These are phyloP conservation scores for Psammodynastes pulverulentus DNA, from an alignment of 2,113 vertebrate genomes.

Conservation along the genomic window DNA sequence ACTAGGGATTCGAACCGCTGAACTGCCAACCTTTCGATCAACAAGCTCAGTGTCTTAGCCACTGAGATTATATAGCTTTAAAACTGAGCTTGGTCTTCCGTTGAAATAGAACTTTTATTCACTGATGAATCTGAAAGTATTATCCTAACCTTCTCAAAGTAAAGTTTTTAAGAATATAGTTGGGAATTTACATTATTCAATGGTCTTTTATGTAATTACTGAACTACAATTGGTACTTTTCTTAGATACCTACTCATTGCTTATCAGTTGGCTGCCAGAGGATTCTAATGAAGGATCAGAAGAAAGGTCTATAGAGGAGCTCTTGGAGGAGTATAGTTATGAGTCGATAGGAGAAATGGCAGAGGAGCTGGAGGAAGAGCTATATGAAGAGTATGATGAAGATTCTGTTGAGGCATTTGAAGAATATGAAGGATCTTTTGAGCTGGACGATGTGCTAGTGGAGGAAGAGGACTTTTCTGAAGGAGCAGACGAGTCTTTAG, in stretches of 20 bases:
- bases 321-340: slow-evolving; percentile 37
- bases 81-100: background rate
- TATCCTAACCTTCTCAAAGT: background rate
- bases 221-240: slow-evolving; percentile 1
- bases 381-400: slow-evolving; percentile 32
- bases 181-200: background rate
- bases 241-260: slow-evolving; percentile 39
- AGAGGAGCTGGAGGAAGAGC: slow-evolving; percentile 39
- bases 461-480: background rate
- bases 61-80: background rate
- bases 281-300: slow-evolving; percentile 32
- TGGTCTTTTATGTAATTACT: background rate
- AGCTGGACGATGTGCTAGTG: background rate
- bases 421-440: background rate
- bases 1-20: too few species aligned
- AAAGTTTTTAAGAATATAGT: background rate
- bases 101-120: background rate
- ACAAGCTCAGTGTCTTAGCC: too few species aligned
- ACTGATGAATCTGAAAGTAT: background rate
- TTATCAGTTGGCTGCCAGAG: slow-evolving; percentile 35
- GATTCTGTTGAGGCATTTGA: background rate
- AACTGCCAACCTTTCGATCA: too few species aligned
- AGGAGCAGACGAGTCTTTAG: background rate
- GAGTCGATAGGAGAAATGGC: slow-evolving; percentile 1
- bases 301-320: slow-evolving; percentile 30